phyloP scores from a whole-genome alignment of 2,888 invertebrate genomes.

The Acronicta aceris region DNA sequence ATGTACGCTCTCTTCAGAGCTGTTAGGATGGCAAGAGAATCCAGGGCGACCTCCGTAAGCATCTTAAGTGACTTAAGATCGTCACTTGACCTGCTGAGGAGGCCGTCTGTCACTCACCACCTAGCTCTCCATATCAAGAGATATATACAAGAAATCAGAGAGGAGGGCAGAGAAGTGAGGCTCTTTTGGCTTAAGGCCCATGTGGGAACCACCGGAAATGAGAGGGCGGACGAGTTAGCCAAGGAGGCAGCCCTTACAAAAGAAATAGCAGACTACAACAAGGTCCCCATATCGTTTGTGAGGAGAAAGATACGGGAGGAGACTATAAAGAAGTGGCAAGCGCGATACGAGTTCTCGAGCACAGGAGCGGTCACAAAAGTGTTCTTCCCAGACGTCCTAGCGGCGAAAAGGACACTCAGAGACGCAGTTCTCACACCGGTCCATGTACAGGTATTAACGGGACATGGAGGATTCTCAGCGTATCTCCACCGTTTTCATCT shows the following conservation, averaged over 20 bases:
- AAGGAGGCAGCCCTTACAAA: not conserved
- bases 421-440: not conserved
- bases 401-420: slow-evolving; percentile 10
- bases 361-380: slow-evolving; percentile 15
- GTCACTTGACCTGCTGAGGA: no score
- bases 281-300: slow-evolving; percentile 13
- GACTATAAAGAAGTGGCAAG: slow-evolving; percentile 13
- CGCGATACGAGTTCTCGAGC: slow-evolving; percentile 8
- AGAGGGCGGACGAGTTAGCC: slow-evolving; percentile 3
- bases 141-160: not conserved
- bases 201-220: slow-evolving; percentile 2
- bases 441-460: slow-evolving; percentile 12
- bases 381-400: slow-evolving; percentile 8
- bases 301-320: slow-evolving; percentile 16
- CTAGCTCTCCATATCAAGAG: not conserved
- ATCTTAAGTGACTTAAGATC: no score
- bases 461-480: slow-evolving; percentile 20
- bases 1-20: slow-evolving; percentile 4
- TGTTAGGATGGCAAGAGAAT: not conserved
- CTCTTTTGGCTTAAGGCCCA: slow-evolving; percentile 2
- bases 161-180: not conserved
- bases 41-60: no score
- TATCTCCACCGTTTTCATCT: slow-evolving; percentile 19
- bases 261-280: slow-evolving; percentile 2
- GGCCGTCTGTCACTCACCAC: no score